Evolutionary conservation across 2,113 vertebrate species (phyloP), one percentile per base, ranked within the genome.

Genomic region (Oncorhynchus keta): DNA sequence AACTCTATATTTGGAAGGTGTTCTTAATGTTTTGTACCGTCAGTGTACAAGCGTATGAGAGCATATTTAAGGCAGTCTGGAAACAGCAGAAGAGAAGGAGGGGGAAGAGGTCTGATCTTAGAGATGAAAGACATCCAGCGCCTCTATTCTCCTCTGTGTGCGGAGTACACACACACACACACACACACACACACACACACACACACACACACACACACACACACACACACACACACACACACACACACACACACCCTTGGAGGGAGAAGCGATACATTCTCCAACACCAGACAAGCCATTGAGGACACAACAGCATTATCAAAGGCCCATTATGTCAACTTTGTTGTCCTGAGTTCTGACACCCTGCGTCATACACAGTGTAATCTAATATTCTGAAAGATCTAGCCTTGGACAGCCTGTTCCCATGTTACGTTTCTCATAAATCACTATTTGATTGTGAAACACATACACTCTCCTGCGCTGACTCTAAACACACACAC

Each of bases 81-180:
- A 32, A 48, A 77, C 12, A 55, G 57, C 45, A 57, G 16, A 55
- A 35, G 12, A 72, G 39, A 45, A 9, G 39, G 39, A 45, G 8
- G 39, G 39, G 39, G 39, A 45, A 12, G 61, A 67, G n/a, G 39
- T 49, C 69, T 70, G 69, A 70, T 35, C 35, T 70, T 30, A 51
- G 35, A 70, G 71, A 73, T 61, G 59, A 35, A 74, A 64, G 67
- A 68, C 32, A 48, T 20, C 39, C 35, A 70, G 68, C 39, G 39
- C 20, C 48, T 22, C 16, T 1, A 49, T 28, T 20, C 39, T 16
- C 67, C 35, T 24, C 20, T 18, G n/a, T 3, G 35, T 32, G 0
- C 30, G 24, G 24, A 24, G 24, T 24, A 68, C 32, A 39, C 66
- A 68, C 14, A 39, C 28, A 68, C 65, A 20, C 28, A 69, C 3